phyloP scores from a whole-genome alignment of 2,888 invertebrate species.

The Anagyrus pseudococci region DNA sequence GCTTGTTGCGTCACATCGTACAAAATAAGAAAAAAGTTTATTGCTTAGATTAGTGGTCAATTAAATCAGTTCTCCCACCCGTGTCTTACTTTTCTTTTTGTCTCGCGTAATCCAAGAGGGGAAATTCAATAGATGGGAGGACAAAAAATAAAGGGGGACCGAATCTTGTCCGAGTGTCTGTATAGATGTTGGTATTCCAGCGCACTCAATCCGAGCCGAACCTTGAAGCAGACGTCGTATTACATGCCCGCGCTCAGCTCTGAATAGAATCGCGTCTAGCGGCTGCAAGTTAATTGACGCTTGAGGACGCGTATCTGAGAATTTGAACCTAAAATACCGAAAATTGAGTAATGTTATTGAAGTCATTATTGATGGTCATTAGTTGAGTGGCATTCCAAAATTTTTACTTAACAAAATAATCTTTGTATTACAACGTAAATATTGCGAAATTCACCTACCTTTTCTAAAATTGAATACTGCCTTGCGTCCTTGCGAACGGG shows the following conservation, averaged over 20 bases:
- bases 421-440: too few relatives aligned
- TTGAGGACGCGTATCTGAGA: slow-evolving; percentile 15
- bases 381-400: too few relatives aligned
- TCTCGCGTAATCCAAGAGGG: slow-evolving; percentile 6
- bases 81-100: slow-evolving; percentile 11
- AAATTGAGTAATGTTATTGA: slow-evolving; percentile 9
- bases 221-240: slow-evolving; percentile 1
- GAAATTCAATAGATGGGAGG: slow-evolving; percentile 6
- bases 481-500: too few relatives aligned
- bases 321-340: not conserved
- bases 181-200: slow-evolving; percentile 5
- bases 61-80: too few relatives aligned
- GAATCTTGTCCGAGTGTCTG: not conserved
- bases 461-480: too few relatives aligned
- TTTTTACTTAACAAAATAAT: too few relatives aligned
- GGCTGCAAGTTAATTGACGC: slow-evolving; percentile 18
- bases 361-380: too few relatives aligned
- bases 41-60: too few relatives aligned
- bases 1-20: too few relatives aligned
- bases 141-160: not conserved
- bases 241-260: slow-evolving; percentile 14
- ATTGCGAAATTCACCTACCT: too few relatives aligned
- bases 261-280: slow-evolving; percentile 6
- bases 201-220: slow-evolving; percentile 8
- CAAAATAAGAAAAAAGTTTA: too few relatives aligned